Evolutionary conservation across 1,140 invertebrate species (phyloP).

Genomic region (Charaxes varanes): DNA sequence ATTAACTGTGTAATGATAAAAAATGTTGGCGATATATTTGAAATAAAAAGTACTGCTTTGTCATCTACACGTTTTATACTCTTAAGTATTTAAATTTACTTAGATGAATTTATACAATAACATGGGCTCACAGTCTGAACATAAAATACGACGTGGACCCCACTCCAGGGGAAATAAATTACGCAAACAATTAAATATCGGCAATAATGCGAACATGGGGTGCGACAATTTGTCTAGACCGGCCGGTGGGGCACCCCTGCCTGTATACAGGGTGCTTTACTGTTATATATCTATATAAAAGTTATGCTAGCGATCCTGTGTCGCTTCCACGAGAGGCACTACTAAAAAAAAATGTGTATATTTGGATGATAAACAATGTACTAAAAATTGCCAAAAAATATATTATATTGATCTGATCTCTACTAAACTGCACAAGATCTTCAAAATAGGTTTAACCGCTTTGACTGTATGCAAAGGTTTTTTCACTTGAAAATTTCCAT

Average conservation of each 20-base stretch:
- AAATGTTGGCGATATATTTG: too few relatives aligned
- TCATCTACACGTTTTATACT: too few relatives aligned
- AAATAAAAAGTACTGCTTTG: too few relatives aligned
- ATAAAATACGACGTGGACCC: conserved; percentile 24
- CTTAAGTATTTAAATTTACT: conserved; percentile 1
- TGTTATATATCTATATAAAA: conserved; percentile 3
- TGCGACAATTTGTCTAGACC: conserved; percentile 72
- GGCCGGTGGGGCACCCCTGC: conserved; percentile 39
- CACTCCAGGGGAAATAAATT: conserved; percentile 67
- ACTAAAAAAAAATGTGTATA: background rate
- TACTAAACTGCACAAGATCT: too few relatives aligned
- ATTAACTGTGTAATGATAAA: too few relatives aligned
- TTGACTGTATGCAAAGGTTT: too few relatives aligned
- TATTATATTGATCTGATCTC: background rate
- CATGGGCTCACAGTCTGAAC: conserved; percentile 32
- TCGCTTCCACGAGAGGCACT: background rate
- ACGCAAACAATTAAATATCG: conserved; percentile 74
- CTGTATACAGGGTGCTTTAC: conserved; percentile 34
- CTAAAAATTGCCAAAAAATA: background rate
- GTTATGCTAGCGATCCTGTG: too few relatives aligned
- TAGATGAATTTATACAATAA: conserved; percentile 1
- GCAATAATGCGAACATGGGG: conserved; percentile 70
- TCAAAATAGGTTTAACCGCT: too few relatives aligned
- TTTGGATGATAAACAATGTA: background rate
- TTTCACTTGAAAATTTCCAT: too few relatives aligned